These are phyloP conservation scores for Elephantulus edwardii DNA, from an alignment of 2,113 vertebrate genomes.

Conservation along the genomic window DNA sequence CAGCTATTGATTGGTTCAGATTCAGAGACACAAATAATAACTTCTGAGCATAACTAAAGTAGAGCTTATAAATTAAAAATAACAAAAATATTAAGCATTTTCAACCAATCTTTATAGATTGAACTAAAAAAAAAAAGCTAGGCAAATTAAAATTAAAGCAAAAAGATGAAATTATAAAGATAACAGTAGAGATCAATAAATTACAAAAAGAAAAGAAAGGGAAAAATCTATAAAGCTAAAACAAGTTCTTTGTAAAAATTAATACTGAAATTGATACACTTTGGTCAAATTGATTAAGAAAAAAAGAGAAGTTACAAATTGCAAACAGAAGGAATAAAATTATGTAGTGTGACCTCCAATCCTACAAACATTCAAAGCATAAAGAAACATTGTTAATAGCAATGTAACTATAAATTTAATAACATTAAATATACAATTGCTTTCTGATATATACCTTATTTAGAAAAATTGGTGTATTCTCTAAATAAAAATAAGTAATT, in stretches of 20 bases:
- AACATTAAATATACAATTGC: background rate
- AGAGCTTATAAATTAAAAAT: no score
- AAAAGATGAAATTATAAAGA: background rate
- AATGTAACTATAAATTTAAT: background rate
- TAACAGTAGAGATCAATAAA: background rate
- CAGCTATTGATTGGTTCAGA: no score
- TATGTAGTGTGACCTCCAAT: background rate
- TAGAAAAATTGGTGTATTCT: background rate
- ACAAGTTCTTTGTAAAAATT: background rate
- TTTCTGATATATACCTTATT: background rate
- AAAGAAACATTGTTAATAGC: background rate
- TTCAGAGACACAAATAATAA: no score
- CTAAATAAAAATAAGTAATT: background rate
- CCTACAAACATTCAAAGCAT: background rate
- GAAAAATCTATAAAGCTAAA: constrained; percentile 25
- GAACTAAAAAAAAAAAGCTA: background rate
- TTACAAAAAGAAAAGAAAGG: background rate
- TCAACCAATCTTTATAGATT: background rate
- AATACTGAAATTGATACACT: background rate
- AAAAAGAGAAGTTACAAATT: background rate
- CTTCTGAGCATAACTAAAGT: no score
- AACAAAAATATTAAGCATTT: background rate
- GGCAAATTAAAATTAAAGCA: background rate
- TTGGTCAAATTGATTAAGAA: background rate
- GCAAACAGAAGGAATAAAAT: background rate